Base-by-base conservation (phyloP, 2,888 invertebrate species). In the Anthophora plumipes region DNA sequence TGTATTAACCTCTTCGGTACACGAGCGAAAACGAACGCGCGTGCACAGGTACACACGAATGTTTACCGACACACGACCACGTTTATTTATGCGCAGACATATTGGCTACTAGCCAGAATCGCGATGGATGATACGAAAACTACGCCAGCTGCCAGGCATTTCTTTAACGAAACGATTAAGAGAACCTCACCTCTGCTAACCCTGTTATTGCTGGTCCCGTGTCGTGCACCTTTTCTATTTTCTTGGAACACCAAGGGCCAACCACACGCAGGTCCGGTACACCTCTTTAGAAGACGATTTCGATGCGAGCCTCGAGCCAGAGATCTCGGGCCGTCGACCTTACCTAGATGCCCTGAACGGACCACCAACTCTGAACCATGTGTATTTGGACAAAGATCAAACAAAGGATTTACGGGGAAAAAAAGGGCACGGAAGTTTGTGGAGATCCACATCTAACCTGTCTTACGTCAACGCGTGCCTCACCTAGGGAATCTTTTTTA, bases 11-110 rank as follows among this genome's bases (percentile, higher is more conserved):
- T 12, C 6, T 22, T 11, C 12, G 4, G 17, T 43, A 43, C 31
- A 43, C 54, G 41, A 9, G 37, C 43, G n/a, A 48, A 48, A 41
- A 66, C 60, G 12, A 14, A 1, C 43, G 67, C 61, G 55, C 60
- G 46, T 46, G 31, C 74, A n/a, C n/a, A 73, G 69, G 63, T 67
- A 77, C 48, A 77, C 48, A 52, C 52, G 55, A 61, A 57, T 61
- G 71, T 52, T 64, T 69, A 79, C 81, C 72, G 63, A 85, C 80
- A 83, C 83, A 72, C 77, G 73, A 69, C 77, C 70, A 78, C 85
- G 87, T 89, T 90, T 90, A 91, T 90, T 91, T 88, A 90, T 85
- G 88, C 84, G 82, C 87, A 84, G 68, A 71, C 79, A 77, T 67
- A 71, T 88, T 90, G 91, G 91, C 90, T 69, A 17, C 22, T 54